Evolutionary conservation across 2,113 vertebrate species (phyloP).

Genomic region (Chroicocephalus ridibundus): DNA sequence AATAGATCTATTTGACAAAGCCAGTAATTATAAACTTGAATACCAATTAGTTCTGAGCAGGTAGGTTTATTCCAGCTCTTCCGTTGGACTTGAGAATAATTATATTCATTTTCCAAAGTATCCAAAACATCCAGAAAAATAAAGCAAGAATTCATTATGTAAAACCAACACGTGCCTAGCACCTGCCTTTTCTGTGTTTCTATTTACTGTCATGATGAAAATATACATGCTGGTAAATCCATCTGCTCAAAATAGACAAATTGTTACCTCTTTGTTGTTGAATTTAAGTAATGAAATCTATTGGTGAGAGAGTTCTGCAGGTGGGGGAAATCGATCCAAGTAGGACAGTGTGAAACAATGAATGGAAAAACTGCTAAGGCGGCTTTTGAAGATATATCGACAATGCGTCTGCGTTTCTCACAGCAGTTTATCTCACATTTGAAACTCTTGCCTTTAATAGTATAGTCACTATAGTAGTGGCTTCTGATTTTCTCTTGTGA

Average conservation of each 20-base stretch:
- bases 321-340: background rate
- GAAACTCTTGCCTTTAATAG: background rate
- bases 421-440: background rate
- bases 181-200: background rate
- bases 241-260: background rate
- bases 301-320: background rate
- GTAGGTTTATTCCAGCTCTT: constrained; percentile 17
- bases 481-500: background rate
- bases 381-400: background rate
- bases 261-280: background rate
- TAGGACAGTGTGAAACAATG: background rate
- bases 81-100: background rate
- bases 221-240: background rate
- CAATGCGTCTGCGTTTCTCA: background rate
- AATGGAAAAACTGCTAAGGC: background rate
- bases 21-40: constrained; percentile 65
- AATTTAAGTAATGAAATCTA: background rate
- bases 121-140: background rate
- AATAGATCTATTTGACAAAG: constrained; percentile 68
- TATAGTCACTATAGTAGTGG: background rate
- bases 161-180: background rate
- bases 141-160: background rate
- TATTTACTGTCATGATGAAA: background rate
- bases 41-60: constrained; percentile 55
- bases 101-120: background rate